phyloP scores from a whole-genome alignment of 2,113 vertebrate species.

The Bambusicola thoracicus region DNA sequence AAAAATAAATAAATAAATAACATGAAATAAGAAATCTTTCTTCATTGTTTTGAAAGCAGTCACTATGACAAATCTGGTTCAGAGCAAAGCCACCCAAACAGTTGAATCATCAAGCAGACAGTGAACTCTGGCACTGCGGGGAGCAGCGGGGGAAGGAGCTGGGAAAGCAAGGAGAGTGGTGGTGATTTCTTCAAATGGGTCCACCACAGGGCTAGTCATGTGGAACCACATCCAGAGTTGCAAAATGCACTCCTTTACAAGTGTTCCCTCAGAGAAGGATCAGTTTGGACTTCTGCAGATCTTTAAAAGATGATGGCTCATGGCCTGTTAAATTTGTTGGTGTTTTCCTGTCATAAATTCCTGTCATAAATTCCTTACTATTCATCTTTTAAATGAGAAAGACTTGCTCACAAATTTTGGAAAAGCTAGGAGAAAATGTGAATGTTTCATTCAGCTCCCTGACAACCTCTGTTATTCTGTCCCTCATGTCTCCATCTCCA shows the following conservation, averaged over 20 bases:
- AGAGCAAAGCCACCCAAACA: conserved; percentile 7
- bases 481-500: background rate
- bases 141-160: background rate
- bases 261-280: background rate
- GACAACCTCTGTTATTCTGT: background rate
- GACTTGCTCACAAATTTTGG: background rate
- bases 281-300: background rate
- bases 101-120: background rate
- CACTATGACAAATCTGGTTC: background rate
- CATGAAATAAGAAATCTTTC: background rate
- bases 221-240: background rate
- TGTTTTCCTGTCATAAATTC: background rate
- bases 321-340: background rate
- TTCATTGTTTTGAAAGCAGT: background rate
- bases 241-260: background rate
- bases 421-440: background rate
- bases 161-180: background rate
- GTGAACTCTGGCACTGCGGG: background rate
- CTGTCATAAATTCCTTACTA: background rate
- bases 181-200: background rate
- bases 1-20: background rate
- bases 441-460: background rate
- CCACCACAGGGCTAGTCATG: accelerated
- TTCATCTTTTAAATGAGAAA: background rate
- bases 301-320: background rate